Evolutionary conservation across 2,797 vertebrate species (phyloP).

Genomic region (Heterohyrax brucei): DNA sequence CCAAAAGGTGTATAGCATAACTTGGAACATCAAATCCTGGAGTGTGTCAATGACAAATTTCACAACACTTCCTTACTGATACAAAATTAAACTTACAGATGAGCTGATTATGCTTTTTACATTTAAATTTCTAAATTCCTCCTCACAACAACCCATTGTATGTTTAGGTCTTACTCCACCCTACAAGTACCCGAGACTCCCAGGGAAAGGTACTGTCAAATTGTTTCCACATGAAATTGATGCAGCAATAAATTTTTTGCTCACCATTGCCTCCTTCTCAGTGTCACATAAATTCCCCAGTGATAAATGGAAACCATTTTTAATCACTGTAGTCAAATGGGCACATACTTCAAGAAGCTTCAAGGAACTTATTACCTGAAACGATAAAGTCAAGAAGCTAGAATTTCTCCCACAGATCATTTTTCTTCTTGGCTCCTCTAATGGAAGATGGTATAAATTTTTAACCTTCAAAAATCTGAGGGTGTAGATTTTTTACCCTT

Average conservation of each 20-base stretch:
- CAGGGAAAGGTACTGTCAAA: constrained; percentile 55
- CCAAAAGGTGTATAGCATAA: neutral
- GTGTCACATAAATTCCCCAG: constrained; percentile 51
- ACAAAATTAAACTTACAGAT: constrained; percentile 43
- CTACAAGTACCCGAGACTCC: neutral
- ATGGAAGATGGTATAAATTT: constrained; percentile 58
- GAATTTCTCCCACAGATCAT: constrained; percentile 61
- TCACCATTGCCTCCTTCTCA: constrained; percentile 22
- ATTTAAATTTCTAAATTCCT: constrained; percentile 20
- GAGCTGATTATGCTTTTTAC: neutral
- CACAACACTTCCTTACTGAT: neutral
- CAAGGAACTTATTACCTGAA: constrained; percentile 79
- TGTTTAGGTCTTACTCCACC: neutral
- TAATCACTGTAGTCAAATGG: constrained; percentile 75
- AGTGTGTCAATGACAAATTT: neutral
- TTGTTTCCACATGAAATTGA: constrained; percentile 57
- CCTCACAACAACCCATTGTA: neutral
- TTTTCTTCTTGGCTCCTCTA: constrained; percentile 73
- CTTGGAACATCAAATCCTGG: neutral
- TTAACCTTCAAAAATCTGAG: constrained; percentile 76
- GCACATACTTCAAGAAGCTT: constrained; percentile 75
- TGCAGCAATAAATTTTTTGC: neutral
- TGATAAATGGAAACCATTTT: constrained; percentile 76
- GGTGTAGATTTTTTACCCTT: constrained; percentile 60
- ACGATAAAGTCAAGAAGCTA: constrained; percentile 68